phyloP scores from a whole-genome alignment of 2,888 invertebrate species.

The Deilephila elpenor region DNA sequence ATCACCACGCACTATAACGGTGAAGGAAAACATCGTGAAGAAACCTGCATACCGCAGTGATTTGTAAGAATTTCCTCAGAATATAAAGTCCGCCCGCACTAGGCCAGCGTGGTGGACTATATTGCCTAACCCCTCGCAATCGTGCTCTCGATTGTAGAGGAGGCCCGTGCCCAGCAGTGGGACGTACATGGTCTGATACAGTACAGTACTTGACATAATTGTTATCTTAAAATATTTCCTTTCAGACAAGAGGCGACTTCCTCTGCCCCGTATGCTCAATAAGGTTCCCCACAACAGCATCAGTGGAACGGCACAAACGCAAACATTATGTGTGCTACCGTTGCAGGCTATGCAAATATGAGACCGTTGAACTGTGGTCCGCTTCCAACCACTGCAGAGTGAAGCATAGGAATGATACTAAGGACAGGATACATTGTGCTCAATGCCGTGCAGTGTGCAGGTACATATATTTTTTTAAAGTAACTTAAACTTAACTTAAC shows the following conservation, averaged over 20 bases:
- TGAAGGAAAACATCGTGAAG: too few relatives aligned
- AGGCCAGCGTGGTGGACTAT: background rate
- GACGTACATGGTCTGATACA: too few relatives aligned
- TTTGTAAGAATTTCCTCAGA: too few relatives aligned
- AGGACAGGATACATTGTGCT: constrained; percentile 55
- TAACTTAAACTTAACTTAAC: too few relatives aligned
- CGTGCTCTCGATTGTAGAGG: background rate
- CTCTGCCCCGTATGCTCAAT: constrained; percentile 55
- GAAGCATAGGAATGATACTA: constrained; percentile 52
- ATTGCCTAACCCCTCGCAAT: background rate
- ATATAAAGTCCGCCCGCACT: too few relatives aligned
- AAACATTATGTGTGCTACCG: constrained; percentile 54
- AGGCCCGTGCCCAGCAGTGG: too few relatives aligned
- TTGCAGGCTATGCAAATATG: constrained; percentile 57
- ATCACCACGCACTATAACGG: too few relatives aligned
- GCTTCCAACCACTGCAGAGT: constrained; percentile 49
- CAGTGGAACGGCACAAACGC: constrained; percentile 44
- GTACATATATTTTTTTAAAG: constrained; percentile 43
- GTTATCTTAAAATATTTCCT: constrained; percentile 24
- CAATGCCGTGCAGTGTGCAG: constrained; percentile 51
- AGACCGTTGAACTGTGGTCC: constrained; percentile 45
- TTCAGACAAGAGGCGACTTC: constrained; percentile 52
- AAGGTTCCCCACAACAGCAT: constrained; percentile 41
- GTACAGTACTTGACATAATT: too few relatives aligned
- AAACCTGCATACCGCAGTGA: too few relatives aligned